These are phyloP conservation scores for Atrina japonica DNA, from an alignment of 2,888 invertebrate genomes.

Conservation along the genomic window DNA sequence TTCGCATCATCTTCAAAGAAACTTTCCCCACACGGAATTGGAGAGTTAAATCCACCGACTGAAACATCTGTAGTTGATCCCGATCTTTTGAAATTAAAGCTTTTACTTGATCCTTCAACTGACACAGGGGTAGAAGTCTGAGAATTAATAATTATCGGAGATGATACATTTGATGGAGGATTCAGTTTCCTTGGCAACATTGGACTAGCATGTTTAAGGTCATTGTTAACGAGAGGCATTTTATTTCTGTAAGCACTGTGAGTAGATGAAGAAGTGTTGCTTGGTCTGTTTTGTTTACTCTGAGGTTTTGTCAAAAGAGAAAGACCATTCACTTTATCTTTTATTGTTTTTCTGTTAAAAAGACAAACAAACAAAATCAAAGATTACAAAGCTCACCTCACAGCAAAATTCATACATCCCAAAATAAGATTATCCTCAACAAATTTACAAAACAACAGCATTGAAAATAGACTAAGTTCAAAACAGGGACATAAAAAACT, in stretches of 20 bases:
- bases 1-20: constrained; percentile 75
- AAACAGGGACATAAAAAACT: too few species aligned
- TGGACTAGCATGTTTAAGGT: constrained; percentile 8
- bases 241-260: neutral
- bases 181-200: neutral
- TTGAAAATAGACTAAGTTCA: too few species aligned
- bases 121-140: constrained; percentile 9
- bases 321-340: constrained; percentile 15
- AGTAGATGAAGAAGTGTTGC: neutral
- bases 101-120: constrained; percentile 14
- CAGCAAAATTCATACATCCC: too few species aligned
- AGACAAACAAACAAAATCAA: too few species aligned
- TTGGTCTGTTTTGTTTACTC: neutral
- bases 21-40: constrained; percentile 77
- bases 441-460: too few species aligned
- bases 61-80: neutral
- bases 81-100: constrained; percentile 14
- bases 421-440: too few species aligned
- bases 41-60: constrained; percentile 50
- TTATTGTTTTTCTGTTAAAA: neutral
- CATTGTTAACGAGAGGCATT: neutral
- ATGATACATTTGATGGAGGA: constrained; percentile 9
- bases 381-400: too few species aligned
- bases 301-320: neutral
- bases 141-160: constrained; percentile 5